Evolutionary conservation across 92 coral and sea anemone genomes (phyloP).

Genomic region (Muricea muricata): DNA sequence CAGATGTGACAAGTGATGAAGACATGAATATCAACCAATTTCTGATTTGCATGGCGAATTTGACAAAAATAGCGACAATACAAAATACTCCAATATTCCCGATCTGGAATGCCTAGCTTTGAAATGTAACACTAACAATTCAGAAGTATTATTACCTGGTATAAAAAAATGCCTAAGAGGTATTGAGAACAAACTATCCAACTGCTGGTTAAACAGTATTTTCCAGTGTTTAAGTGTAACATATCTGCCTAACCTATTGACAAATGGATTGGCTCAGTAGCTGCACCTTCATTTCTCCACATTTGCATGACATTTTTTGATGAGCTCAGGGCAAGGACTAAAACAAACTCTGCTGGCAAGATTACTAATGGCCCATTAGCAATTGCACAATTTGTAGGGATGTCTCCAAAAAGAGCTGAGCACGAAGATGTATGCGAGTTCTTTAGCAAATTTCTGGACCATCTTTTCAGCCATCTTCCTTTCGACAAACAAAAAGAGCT

Average conservation of each 20-base stretch:
- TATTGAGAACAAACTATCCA: constrained; percentile 17
- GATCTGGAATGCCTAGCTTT: background rate
- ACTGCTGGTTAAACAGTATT: constrained; percentile 37
- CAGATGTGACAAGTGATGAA: background rate
- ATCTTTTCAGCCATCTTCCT: background rate
- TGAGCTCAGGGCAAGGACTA: background rate
- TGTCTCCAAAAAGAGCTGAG: background rate
- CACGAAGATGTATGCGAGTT: constrained; percentile 24
- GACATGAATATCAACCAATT: background rate
- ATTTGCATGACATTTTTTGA: background rate
- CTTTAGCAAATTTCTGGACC: background rate
- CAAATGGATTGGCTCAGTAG: background rate
- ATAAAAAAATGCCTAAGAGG: background rate
- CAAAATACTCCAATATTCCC: background rate
- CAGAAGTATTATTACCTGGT: background rate
- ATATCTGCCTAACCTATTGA: background rate
- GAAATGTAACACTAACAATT: background rate
- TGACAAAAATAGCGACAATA: background rate
- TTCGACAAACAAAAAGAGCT: background rate
- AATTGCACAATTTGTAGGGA: background rate
- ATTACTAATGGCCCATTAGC: background rate
- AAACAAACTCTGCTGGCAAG: background rate
- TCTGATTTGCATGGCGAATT: background rate
- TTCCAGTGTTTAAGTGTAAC: constrained; percentile 18
- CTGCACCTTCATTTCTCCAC: background rate